Base-by-base conservation (phyloP, 2,797 vertebrate species). In the Adrianichthys oophorus region DNA sequence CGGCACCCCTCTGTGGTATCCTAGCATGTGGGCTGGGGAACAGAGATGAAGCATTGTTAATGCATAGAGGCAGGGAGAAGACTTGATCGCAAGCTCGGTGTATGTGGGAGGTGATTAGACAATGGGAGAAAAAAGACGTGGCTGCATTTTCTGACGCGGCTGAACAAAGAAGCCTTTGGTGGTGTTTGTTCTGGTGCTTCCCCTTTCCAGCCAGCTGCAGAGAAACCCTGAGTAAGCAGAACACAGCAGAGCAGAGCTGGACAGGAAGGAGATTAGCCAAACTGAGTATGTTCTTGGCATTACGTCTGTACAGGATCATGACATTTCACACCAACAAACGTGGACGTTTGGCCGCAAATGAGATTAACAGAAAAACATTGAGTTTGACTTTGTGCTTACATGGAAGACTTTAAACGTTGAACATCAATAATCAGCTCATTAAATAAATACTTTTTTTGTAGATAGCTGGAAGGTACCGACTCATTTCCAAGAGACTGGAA, bases 31-130 rank as follows among this genome's bases (percentile, higher is more conserved):
- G 87, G 86, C 76, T 3, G 68, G 41, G 37, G 45, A 62, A 76
- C 70, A 81, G 81, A 88, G 76, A 74, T 62, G 56, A 50, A 59
- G 76, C 69, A 60, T 88, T 89, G 86, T 80, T 78, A 56, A 37
- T 37, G 57, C 56, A 32, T 54, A 62, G 52, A 70, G 52, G 67
- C 49, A 42, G 76, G 67, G 65, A 68, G 59, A 79, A 57, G 80
- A 80, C 76, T 81, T 71, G 70, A 62, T 73, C 72, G 70, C 59
- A 54, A 17, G 65, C 76, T 73, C 69, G 60, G 56, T 73, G 66
- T 10, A 72, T 59, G 86, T 84, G 78, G 84, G 86, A 83, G 72
- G 79, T 52, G 51, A 56, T 37, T 53, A 32, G 65, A 86, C 82
- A 89, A 84, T 85, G 68, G 55, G 53, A 83, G 75, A 71, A 62